Evolutionary conservation across 2,888 invertebrate genomes (phyloP), one percentile per base, ranked within the genome.

Genomic region (Brachylomia viminalis): DNA sequence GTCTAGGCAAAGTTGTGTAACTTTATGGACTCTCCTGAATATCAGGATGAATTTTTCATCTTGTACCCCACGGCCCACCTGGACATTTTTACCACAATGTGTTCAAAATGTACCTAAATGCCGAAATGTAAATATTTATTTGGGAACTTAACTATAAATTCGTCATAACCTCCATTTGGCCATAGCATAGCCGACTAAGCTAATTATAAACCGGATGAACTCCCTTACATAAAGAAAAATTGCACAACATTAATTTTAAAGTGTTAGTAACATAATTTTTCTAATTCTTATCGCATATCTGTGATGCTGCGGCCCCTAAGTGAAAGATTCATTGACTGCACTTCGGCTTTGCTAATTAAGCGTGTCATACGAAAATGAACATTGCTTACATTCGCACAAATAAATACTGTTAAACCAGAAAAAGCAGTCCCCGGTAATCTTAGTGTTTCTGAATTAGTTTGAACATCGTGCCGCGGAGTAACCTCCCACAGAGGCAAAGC

Each of bases 21-120:
- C 10, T 0, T 10, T 45, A 33, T 42, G 11, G 2, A 23, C 17
- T 67, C 45, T 47, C 1, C 0, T 47, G n/a, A 71, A 13, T 15
- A 15, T 47, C 15, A 65, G 27, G 27, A 47, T 65, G 6, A 20
- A 10, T 47, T 71, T 47, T 66, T 33, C 15, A 47, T 33, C 0
- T 47, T 47, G 5, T 47, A 33, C n/a, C 30, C 10, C 33, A 33
- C 13, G 47, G 33, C 2, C 33, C 33, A 2, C 5, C 2, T 65
- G 20, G 47, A 20, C 1, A 38, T 49, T 38, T 30, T 27, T 42
- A 33, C 30, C 56, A 69, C 20, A 27, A 15, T 7, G 7, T 49
- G 47, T 72, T 68, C 68, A 49, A 38, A 71, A 49, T 49, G 15
- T 54, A 38, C 38, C 52, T 68, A 42, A 20, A 42, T 69, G 27